phyloP scores from a whole-genome alignment of 2,888 invertebrate genomes.

The Eupelmus urozonus region DNA sequence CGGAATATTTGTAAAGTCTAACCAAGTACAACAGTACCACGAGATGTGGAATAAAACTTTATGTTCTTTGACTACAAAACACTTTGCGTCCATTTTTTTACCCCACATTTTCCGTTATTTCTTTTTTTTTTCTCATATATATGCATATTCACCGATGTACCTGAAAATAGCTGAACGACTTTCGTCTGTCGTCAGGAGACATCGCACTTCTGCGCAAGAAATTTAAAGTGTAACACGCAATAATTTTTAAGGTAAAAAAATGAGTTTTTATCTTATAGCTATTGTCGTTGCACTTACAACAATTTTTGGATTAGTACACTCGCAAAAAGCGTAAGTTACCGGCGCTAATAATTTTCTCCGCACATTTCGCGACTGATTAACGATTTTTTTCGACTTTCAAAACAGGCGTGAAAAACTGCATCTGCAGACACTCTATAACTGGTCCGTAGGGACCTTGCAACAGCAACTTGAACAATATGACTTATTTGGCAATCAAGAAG shows the following conservation, averaged over 20 bases:
- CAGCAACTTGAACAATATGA: background rate
- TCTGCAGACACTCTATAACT: slow-evolving; percentile 20
- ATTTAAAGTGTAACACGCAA: slow-evolving; percentile 42
- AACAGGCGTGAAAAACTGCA: slow-evolving; percentile 55
- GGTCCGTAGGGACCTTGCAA: slow-evolving; percentile 10
- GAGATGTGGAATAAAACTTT: slow-evolving; percentile 57
- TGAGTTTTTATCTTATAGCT: slow-evolving; percentile 66
- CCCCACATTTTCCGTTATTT: slow-evolving; percentile 9
- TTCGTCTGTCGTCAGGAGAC: slow-evolving; percentile 43
- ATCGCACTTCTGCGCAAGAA: slow-evolving; percentile 47
- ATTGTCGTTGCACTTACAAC: slow-evolving; percentile 61
- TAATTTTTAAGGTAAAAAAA: slow-evolving; percentile 60
- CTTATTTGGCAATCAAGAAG: background rate
- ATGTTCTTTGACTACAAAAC: slow-evolving; percentile 57
- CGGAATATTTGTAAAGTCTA: slow-evolving; percentile 55
- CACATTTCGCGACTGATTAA: background rate
- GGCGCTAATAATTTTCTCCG: background rate
- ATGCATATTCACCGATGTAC: background rate
- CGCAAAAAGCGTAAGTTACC: slow-evolving; percentile 64
- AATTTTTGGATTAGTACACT: slow-evolving; percentile 68
- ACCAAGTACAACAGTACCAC: slow-evolving; percentile 52
- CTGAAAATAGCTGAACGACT: slow-evolving; percentile 37
- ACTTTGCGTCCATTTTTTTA: slow-evolving; percentile 15
- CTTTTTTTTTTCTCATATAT: slow-evolving; percentile 14
- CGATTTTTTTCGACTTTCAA: background rate